Base-by-base conservation (phyloP, 2,113 vertebrate species). In the Scartelaos histophorus region DNA sequence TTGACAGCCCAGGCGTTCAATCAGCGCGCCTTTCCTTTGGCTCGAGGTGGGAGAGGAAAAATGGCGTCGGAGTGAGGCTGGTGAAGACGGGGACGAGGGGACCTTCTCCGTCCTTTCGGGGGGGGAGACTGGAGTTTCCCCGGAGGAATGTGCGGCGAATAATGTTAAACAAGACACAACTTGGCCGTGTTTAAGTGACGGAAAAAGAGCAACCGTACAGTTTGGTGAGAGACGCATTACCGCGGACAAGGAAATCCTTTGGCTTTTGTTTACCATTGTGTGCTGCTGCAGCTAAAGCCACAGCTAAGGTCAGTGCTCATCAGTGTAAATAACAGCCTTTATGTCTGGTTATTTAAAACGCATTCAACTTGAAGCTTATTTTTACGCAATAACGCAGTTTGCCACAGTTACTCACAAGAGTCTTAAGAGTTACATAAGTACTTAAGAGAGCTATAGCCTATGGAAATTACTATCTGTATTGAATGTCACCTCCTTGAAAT, bases 261-360 rank as follows among this genome's bases (percentile, higher is more conserved):
- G 74, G 88, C 82, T 83, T 87, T 89, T 90, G 87, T 89, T 90
- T 90, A 86, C 86, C 80, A 70, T 64, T 66, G 76, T 25, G 81
- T 67, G 80, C 68, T 35, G 68, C 71, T 45, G 82, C 83, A 73
- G 85, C 85, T 65, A 46, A 10, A 35, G 69, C 29, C 69, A 77
- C 77, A 73, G 3, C 67, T 67, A 87, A 90, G 90, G 89, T 91
- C 86, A 88, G 90, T 73, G 75, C 51, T 71, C 22, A 17, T 17
- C 21, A 19, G 0, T 38, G 12, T 47, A 22, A 54, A 54, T 54
- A 54, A 54, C n/a, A n/a, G 10, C 51, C 19, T n/a, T 54, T 11
- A 54, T 21, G 3, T 10, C 10, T 54, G n/a, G 7, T 21, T 54
- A 51, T 51, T 51, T 51, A 19, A 51, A 19, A 7, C 5, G 1